phyloP scores from a whole-genome alignment of 2,113 vertebrate genomes.

The Silurus asotus region DNA sequence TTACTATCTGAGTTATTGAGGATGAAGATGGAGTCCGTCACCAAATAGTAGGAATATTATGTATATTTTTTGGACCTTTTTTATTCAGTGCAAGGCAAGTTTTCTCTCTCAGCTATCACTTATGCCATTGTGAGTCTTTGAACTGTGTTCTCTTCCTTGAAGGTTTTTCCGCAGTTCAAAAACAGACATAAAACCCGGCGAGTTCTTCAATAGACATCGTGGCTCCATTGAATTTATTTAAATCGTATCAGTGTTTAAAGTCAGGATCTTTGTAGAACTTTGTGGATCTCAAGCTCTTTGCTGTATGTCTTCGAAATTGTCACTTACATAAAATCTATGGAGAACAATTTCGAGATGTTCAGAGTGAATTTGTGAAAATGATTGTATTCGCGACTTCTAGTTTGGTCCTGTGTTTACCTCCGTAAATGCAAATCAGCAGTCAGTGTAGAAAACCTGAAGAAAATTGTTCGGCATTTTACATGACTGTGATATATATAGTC shows the following conservation, averaged over 20 bases:
- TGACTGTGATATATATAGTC: not conserved
- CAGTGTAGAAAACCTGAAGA: not conserved
- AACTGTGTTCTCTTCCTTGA: not conserved
- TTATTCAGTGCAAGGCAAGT: not conserved
- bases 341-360: too few species aligned
- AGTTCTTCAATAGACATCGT: not conserved
- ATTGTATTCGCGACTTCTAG: not conserved
- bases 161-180: not conserved
- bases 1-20: not conserved
- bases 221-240: not conserved
- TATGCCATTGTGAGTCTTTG: not conserved
- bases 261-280: not conserved
- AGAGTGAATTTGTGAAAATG: not conserved
- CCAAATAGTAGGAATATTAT: not conserved
- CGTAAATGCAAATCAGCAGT: not conserved
- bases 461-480: not conserved
- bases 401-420: not conserved
- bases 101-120: not conserved
- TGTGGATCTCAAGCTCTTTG: not conserved
- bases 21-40: not conserved
- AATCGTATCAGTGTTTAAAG: not conserved
- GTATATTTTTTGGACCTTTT: not conserved
- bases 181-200: not conserved
- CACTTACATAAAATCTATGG: not conserved
- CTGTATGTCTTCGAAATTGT: not conserved